Conservation (phyloP, 92 coral and sea anemone species). For the Actinostola sp. region DNA sequence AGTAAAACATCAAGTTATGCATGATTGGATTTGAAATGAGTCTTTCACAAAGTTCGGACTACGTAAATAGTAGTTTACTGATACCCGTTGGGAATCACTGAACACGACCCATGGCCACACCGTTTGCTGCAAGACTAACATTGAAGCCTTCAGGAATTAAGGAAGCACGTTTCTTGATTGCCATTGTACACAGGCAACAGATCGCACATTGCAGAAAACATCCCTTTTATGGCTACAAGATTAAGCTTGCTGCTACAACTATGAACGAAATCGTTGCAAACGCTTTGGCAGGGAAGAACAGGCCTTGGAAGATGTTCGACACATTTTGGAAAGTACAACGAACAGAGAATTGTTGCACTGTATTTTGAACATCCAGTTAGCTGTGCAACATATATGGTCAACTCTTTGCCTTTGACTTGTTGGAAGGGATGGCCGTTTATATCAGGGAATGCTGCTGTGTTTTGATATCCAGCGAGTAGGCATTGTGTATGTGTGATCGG, state of each 20-base stretch:
- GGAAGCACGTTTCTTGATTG: constrained; percentile 30
- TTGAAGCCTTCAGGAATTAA: constrained; percentile 49
- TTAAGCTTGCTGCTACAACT: constrained; percentile 15
- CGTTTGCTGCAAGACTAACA: constrained; percentile 3
- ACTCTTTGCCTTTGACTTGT: constrained; percentile 31
- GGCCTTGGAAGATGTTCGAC: constrained; percentile 18
- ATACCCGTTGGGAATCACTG: no score
- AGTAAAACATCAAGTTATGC: no score
- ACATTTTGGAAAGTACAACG: constrained; percentile 60
- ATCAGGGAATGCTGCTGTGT: constrained; percentile 52
- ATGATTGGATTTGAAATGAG: no score
- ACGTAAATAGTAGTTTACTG: no score
- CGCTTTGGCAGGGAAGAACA: constrained; percentile 49
- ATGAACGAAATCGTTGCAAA: constrained; percentile 51
- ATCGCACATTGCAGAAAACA: constrained; percentile 49
- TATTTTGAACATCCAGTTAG: constrained; percentile 36
- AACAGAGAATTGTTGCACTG: constrained; percentile 56
- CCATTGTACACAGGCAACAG: constrained; percentile 32
- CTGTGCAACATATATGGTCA: constrained; percentile 20
- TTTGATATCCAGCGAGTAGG: constrained; percentile 41
- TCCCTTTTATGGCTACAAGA: constrained; percentile 23
- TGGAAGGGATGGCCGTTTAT: constrained; percentile 56
- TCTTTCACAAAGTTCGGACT: no score
- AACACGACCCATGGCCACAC: no score
- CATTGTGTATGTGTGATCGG: no score